Base-by-base conservation (phyloP, 1,140 invertebrate genomes). In the Temnothorax longispinosus region DNA sequence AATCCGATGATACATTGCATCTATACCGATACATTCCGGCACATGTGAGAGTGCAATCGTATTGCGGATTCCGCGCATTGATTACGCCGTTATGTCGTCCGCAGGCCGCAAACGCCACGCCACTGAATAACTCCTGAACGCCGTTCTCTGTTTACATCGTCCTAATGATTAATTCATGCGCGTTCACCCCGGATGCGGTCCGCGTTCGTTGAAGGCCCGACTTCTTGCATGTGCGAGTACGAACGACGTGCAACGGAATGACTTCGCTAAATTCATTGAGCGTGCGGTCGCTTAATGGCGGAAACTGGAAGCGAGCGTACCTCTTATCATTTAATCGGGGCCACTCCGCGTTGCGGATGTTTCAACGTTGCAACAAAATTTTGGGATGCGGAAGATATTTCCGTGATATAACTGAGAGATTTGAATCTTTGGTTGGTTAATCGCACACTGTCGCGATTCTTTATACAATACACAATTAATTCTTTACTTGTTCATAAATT, bases 131-230 rank as follows among this genome's bases (percentile, higher is more conserved):
- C 88, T 87, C 58, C 81, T 65, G 74, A 87, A 74, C 62, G 27
- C 71, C 60, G 21, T 41, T 52, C 77, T 60, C 86, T 87, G 89
- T 90, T 90, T 90, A 88, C 75, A 65, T 72, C 81, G 38, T 76
- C 76, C 81, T 76, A 60, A 90, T 90, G 89, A 90, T 90, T 90
- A 90, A 90, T 90, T 90, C 89, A 90, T 90, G 86, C 89, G 71
- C 81, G 62, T 88, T 80, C 27, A 69, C 52, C n/a, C 75, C 52
- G 87, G 69, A 82, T 58, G 50, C 77, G n/a, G 65, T 6, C 41
- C 11, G 62, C 64, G 65, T 54, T 52, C 62, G 38, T 47, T 27
- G 60, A 21, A 27, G 27, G 32, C 6, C 27, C 41, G 65, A 35
- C 32, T 76, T 65, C 78, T 87, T 84, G 41, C 38, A 15, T 41